phyloP scores from a whole-genome alignment of 2,888 invertebrate genomes.

The Acanthococcus lagerstroemiae region DNA sequence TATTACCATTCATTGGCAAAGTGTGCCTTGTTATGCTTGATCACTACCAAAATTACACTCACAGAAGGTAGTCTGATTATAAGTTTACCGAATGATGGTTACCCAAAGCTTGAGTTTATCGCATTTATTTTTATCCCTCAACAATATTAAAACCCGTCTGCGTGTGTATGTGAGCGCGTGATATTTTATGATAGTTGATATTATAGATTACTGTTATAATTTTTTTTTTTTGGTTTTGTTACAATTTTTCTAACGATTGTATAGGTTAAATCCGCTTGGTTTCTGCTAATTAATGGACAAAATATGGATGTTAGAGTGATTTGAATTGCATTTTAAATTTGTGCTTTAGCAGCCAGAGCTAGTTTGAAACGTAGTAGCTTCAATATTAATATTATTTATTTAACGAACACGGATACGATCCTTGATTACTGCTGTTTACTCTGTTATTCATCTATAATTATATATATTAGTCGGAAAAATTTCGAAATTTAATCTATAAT shows the following conservation, averaged over 20 bases:
- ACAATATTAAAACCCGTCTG: too few species aligned
- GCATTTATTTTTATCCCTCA: too few species aligned
- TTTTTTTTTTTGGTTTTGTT: not conserved
- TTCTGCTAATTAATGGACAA: constrained; percentile 8
- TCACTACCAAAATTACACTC: too few species aligned
- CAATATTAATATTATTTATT: too few species aligned
- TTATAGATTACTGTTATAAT: not conserved
- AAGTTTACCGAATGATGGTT: too few species aligned
- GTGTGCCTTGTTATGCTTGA: too few species aligned
- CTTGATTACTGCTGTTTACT: not conserved
- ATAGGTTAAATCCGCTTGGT: constrained; percentile 6
- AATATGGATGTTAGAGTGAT: not conserved
- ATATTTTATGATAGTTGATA: not conserved
- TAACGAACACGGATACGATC: too few species aligned
- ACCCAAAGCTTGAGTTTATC: too few species aligned
- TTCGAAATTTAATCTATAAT: not conserved
- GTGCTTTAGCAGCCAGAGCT: not conserved
- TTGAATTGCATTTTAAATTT: not conserved
- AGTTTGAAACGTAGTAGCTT: constrained; percentile 1
- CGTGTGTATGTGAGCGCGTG: too few species aligned
- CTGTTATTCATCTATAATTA: not conserved
- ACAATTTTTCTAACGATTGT: constrained; percentile 1
- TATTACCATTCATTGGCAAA: too few species aligned
- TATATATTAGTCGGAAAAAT: not conserved
- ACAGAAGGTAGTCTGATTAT: too few species aligned